Conservation (phyloP, 2,113 vertebrate genomes). For the Mesocricetus auratus region DNA sequence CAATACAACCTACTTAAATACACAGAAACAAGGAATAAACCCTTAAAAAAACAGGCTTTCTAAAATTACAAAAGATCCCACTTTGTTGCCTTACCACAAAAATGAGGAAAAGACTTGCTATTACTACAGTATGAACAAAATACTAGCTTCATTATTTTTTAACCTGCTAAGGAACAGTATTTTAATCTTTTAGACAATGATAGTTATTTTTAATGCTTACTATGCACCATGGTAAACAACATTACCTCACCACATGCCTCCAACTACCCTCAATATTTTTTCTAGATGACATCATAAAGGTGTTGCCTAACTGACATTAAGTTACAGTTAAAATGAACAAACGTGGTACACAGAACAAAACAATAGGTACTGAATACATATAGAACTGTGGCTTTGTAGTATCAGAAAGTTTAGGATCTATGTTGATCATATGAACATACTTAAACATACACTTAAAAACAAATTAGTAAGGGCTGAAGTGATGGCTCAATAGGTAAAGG, state of each 20-base stretch:
- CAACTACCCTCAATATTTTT: neutral
- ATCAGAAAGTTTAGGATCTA: neutral
- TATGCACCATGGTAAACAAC: neutral
- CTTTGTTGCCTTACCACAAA: slow-evolving; percentile 11
- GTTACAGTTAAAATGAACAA: neutral
- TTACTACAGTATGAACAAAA: slow-evolving; percentile 28
- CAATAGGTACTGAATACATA: neutral
- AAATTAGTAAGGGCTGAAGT: neutral
- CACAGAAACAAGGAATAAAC: neutral
- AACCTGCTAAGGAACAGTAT: neutral
- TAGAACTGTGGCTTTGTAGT: neutral
- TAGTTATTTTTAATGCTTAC: slow-evolving; percentile 6
- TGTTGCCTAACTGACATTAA: slow-evolving; percentile 13
- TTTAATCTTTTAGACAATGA: neutral
- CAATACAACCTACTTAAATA: neutral
- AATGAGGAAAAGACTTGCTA: slow-evolving; percentile 15
- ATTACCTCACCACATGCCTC: slow-evolving; percentile 31
- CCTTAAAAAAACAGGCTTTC: slow-evolving; percentile 46
- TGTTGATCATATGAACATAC: neutral
- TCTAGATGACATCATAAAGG: slow-evolving; percentile 35
- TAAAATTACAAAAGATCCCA: slow-evolving; percentile 2
- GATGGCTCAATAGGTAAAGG: neutral
- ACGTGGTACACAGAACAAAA: neutral
- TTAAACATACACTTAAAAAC: neutral
- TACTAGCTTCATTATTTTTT: neutral